A percentile compares a stretch with the other conserved stretches of the same genome.
Evolutionary conservation across 2,797 vertebrate genomes (phyloP).

Genomic region (Cheirogaleus major): DNA sequence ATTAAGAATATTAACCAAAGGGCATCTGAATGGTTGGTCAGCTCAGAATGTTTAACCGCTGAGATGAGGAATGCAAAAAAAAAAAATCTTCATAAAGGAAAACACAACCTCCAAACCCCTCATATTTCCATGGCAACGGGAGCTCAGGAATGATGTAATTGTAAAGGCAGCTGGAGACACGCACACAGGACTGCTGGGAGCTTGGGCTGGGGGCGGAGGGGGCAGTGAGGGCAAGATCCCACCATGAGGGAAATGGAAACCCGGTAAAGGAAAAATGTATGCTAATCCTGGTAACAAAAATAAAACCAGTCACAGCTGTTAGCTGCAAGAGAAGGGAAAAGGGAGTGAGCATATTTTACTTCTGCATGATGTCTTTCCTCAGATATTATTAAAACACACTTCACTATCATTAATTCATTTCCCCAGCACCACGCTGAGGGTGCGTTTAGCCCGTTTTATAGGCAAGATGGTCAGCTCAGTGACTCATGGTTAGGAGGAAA

Average conservation of each 20-base stretch:
- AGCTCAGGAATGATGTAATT: not conserved
- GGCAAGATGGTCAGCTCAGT: not conserved
- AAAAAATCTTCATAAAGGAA: not conserved
- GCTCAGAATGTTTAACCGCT: not conserved
- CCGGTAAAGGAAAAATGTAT: not conserved
- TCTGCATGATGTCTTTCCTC: not conserved
- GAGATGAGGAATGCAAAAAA: not conserved
- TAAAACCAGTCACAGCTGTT: not conserved
- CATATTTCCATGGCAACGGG: not conserved
- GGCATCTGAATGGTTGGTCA: not conserved
- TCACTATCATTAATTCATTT: not conserved
- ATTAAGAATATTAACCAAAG: not conserved
- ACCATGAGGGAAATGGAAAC: not conserved
- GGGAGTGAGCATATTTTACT: not conserved
- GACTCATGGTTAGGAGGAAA: not conserved
- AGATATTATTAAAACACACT: not conserved
- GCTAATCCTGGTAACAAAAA: not conserved
- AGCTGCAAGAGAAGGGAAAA: not conserved
- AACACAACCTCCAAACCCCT: not conserved
- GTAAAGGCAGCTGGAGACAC: slow-evolving; percentile 1
- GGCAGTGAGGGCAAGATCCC: not conserved
- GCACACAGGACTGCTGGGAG: not conserved
- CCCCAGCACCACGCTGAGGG: not conserved
- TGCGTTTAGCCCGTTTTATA: not conserved
- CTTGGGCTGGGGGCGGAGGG: not conserved